Percentiles rank a stretch among this genome's conserved stretches.
phyloP scores from a whole-genome alignment of 1,140 invertebrate species.

The Cheumatopsyche charites region DNA sequence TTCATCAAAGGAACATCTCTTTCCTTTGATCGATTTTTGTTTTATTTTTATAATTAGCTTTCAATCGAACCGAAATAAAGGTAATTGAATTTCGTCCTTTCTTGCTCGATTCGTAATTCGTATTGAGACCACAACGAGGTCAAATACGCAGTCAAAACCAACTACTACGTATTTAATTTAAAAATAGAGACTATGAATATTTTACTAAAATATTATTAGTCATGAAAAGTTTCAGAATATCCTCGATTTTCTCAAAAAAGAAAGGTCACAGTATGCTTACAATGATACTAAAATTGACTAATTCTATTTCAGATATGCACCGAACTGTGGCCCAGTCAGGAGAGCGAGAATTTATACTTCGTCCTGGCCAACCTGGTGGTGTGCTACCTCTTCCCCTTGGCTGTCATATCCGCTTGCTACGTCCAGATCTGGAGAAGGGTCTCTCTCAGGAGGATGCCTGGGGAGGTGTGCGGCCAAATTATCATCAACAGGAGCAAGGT shows the following conservation, averaged over 20 bases:
- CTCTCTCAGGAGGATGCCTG: constrained; percentile 52
- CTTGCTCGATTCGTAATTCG: background rate
- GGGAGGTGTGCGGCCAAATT: constrained; percentile 48
- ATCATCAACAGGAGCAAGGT: constrained; percentile 49
- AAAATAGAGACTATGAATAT: too few relatives aligned
- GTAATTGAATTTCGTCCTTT: constrained; percentile 5
- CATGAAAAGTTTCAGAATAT: too few relatives aligned
- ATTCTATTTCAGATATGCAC: constrained; percentile 52
- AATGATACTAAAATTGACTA: background rate
- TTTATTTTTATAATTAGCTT: constrained; percentile 12
- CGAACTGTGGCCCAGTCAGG: constrained; percentile 59
- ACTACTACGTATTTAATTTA: too few relatives aligned
- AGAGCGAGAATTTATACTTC: constrained; percentile 61
- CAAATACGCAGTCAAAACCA: too few relatives aligned
- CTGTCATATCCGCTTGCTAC: constrained; percentile 65
- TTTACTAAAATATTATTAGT: too few relatives aligned
- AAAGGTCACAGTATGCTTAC: too few relatives aligned
- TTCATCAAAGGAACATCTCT: too few relatives aligned
- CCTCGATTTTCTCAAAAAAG: too few relatives aligned
- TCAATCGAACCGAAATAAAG: background rate
- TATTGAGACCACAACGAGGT: background rate
- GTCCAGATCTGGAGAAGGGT: constrained; percentile 61
- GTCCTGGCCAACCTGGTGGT: constrained; percentile 65
- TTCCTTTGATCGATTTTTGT: too few relatives aligned
- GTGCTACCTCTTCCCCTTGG: constrained; percentile 63